phyloP scores from a whole-genome alignment of 2,888 invertebrate species.

The Oscheius sp. region DNA sequence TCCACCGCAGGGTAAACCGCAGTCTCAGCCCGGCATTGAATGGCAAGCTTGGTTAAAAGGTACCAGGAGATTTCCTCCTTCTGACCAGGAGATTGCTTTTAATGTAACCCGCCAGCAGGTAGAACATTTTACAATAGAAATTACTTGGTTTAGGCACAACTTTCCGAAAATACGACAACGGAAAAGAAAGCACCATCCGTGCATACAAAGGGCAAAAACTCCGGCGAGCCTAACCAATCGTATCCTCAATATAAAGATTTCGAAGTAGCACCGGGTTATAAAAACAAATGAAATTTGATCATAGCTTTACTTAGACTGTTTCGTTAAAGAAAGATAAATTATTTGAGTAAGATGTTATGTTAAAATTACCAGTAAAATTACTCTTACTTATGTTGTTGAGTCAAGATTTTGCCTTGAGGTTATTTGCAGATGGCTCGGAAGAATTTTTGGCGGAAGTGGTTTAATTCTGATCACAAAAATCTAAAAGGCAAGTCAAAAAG shows the following conservation, averaged over 20 bases:
- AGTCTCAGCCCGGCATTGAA: constrained; percentile 56
- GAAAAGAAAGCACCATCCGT: constrained; percentile 63
- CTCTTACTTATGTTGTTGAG: no score
- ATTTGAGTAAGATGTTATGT: no score
- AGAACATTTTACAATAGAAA: no score
- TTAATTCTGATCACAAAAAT: no score
- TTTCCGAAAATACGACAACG: constrained; percentile 56
- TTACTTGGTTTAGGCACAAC: constrained; percentile 55
- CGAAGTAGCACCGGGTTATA: constrained; percentile 24
- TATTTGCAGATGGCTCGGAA: no score
- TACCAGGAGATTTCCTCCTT: constrained; percentile 63
- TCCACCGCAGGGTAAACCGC: constrained; percentile 38
- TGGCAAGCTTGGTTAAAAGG: constrained; percentile 67
- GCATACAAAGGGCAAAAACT: constrained; percentile 42
- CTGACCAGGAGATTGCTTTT: constrained; percentile 61
- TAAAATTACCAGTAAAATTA: no score
- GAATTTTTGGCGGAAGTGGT: no score
- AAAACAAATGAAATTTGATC: not conserved
- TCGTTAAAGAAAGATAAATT: no score
- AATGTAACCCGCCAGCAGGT: constrained; percentile 51
- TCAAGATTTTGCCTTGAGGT: no score
- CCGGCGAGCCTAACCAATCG: not conserved
- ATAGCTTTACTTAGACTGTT: not conserved
- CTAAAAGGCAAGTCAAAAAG: no score
- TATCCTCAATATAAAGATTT: constrained; percentile 26